Percentiles rank a stretch among this genome's conserved stretches.
These are phyloP conservation scores for Petrocephalus microphthalmus DNA, from an alignment of 2,113 vertebrate species.

Conservation along the genomic window DNA sequence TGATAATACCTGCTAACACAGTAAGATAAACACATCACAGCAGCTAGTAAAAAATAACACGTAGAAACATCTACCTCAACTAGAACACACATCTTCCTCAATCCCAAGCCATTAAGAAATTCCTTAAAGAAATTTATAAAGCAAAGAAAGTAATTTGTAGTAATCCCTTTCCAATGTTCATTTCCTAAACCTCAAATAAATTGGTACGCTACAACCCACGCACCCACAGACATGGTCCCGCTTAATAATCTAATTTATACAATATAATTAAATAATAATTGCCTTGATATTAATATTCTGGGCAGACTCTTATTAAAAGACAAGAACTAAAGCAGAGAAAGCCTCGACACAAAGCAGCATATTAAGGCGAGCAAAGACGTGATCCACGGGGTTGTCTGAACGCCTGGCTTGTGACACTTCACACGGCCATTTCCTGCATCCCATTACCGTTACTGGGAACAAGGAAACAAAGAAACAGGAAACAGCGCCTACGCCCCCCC, in stretches of 20 bases:
- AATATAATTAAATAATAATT: neutral
- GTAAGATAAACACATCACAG: neutral
- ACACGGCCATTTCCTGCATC: slow-evolving; percentile 43
- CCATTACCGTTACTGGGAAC: too few relatives aligned
- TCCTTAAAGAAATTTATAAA: neutral
- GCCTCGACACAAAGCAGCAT: neutral
- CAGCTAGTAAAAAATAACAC: neutral
- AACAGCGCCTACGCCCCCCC: slow-evolving; percentile 39
- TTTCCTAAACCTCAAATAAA: neutral
- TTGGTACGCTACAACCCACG: neutral
- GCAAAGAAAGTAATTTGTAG: neutral
- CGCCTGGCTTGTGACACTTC: slow-evolving; percentile 43
- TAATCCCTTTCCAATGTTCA: neutral
- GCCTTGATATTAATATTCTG: neutral
- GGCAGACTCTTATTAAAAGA: neutral
- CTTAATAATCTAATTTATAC: neutral
- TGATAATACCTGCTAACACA: neutral
- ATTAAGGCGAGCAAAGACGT: slow-evolving; percentile 36
- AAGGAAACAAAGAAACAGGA: slow-evolving; percentile 34
- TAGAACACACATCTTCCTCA: neutral
- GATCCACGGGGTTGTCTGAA: slow-evolving; percentile 40
- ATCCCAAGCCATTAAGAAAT: neutral
- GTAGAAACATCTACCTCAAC: neutral
- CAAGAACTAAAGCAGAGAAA: neutral
- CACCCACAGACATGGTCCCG: neutral